Evolutionary conservation across 2,113 vertebrate species (phyloP).

Genomic region (Corythaeola cristata): DNA sequence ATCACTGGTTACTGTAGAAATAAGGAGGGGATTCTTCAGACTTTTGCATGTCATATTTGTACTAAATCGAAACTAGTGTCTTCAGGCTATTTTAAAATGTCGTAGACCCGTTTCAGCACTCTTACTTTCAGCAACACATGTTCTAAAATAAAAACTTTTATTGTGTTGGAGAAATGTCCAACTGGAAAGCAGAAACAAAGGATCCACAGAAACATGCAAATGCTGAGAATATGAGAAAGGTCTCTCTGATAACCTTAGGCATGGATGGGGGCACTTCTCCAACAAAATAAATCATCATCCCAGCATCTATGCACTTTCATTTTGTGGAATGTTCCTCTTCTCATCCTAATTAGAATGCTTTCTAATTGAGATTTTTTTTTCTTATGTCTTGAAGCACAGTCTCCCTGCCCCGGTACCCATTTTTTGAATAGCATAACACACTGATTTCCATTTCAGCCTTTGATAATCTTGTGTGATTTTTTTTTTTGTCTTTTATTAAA

Average conservation of each 20-base stretch:
- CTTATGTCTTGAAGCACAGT: background rate
- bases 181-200: background rate
- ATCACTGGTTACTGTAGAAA: background rate
- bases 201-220: background rate
- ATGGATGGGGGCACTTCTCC: background rate
- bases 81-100: background rate
- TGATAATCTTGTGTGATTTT: background rate
- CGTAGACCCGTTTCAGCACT: background rate
- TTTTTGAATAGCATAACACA: background rate
- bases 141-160: background rate
- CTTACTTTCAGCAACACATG: background rate
- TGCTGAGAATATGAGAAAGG: background rate
- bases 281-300: background rate
- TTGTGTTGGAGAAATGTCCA: background rate
- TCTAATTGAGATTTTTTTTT: background rate
- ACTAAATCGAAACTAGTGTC: background rate
- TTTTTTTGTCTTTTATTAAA: slow-evolving; percentile 45
- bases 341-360: background rate
- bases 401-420: background rate
- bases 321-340: background rate
- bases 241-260: background rate
- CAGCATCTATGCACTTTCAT: background rate
- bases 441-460: background rate
- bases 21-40: background rate
- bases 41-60: background rate